phyloP scores from a whole-genome alignment of 37 sponge, comb jelly and placozoan genomes.

The Axinella damicornis region DNA sequence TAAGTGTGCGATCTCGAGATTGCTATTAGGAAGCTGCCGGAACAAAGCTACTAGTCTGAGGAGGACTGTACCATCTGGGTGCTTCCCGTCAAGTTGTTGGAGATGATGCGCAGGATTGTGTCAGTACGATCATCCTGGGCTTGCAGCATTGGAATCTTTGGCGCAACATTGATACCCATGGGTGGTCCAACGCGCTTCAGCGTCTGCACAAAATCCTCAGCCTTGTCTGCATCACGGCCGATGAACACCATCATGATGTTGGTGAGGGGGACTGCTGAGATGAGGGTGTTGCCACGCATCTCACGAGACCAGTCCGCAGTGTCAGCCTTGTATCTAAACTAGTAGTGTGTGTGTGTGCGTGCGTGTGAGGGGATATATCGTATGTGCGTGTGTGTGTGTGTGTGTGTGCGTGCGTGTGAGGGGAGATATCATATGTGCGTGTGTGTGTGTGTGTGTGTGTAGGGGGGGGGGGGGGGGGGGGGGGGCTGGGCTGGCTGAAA shows the following conservation, averaged over 20 bases:
- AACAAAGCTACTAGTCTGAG: no score
- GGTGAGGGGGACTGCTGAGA: slow-evolving; percentile 42
- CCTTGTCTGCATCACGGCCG: slow-evolving; percentile 55
- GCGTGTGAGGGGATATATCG: no score
- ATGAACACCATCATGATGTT: slow-evolving; percentile 75
- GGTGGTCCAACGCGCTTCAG: slow-evolving; percentile 81
- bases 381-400: no score
- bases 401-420: no score
- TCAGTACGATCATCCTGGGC: slow-evolving; percentile 84
- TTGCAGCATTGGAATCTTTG: slow-evolving; percentile 23
- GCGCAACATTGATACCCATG: slow-evolving; percentile 78
- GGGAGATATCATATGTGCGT: not conserved
- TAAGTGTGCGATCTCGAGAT: no score
- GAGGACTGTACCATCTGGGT: slow-evolving; percentile 71
- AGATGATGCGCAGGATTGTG: slow-evolving; percentile 63
- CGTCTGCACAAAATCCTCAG: slow-evolving; percentile 72
- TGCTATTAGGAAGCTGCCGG: no score
- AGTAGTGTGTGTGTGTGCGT: no score
- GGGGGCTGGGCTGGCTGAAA: no score
- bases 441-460: no score
- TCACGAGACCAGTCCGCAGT: slow-evolving; percentile 85
- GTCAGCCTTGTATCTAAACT: slow-evolving; percentile 52
- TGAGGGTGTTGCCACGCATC: slow-evolving; percentile 76
- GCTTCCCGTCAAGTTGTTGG: slow-evolving; percentile 5
- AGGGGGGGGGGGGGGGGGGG: no score